Base-by-base conservation (phyloP, 2,113 vertebrate genomes). In the Amphilophus citrinellus region DNA sequence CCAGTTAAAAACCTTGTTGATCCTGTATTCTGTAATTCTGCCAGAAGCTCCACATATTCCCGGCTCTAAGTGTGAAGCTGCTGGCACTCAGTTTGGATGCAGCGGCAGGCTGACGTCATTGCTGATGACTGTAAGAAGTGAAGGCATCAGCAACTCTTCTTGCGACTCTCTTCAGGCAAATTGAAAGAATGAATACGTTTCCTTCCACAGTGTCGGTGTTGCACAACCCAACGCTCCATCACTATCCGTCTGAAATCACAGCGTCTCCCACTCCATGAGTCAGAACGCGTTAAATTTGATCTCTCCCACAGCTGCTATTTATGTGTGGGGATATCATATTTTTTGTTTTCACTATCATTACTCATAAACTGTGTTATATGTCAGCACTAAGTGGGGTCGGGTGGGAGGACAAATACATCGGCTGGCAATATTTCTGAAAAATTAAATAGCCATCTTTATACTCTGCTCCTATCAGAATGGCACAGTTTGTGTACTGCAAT, bases 311-410 rank as follows among this genome's bases (percentile, higher is more conserved):
- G 87, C 79, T 56, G 35, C 75, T 62, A 77, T 68, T 81, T 68
- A 18, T 71, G 77, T 89, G 82, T 79, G 50, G 47, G 3, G 32
- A 63, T 47, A 77, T 61, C 7, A 1, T 22, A 8, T 68, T 88
- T 78, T 87, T 78, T 68, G 57, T 82, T 87, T 73, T 84, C 44
- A 78, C 10, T 30, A 11, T 39, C 65, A 87, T 76, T 60, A 39
- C 47, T 85, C 75, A 83, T 18, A 32, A 77, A 53, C 2, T 9
- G 60, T 9, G 39, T 66, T 57, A 18, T 10, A 10, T 37, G 47
- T 61, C 6, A 3, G 27, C 2, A 8, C 39, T 17, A 71, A 61
- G 35, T 0, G 4, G 5, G 61, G 37, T 13, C 14, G n/a, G 37
- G 62, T 24, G 3, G 56, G 8, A 65, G n/a, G 24, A 81, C 5